Evolutionary conservation across 2,797 vertebrate genomes (phyloP), one percentile per base, ranked within the genome.

Genomic region (Sitta carolinensis): DNA sequence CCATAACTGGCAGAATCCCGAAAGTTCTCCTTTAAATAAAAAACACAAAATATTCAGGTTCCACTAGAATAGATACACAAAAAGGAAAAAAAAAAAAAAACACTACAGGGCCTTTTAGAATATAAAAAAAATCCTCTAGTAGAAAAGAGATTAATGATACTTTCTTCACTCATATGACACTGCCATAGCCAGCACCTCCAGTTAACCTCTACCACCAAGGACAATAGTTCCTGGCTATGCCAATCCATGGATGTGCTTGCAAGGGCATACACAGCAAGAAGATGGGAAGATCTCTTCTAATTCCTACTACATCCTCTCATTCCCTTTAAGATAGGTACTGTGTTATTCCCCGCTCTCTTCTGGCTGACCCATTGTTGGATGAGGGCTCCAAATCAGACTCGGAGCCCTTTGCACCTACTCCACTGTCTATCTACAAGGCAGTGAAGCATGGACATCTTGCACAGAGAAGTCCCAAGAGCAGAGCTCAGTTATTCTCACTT

Each of bases 1-100:
- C 98, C 90, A 11, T 97, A 98, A 40, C 98, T 91, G 23, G 97
- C 92, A 47, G 98, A 98, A 98, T 98, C 98, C 88, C 96, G 97
- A 82, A 98, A 98, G 55, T 97, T 96, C 55, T 97, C 97, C 98
- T 98, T 94, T n/a, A 79, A 36, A 79, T 38, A 47, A 50, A 51
- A 79, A 12, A 38, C 2, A 50, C 5, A 58, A 13, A 87, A 84
- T 4, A 57, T 25, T 54, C 70, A 52, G 58, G 27, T 66, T 92
- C 45, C 58, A 61, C 11, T 26, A 22, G 22, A 74, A 70, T 5
- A 78, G 16, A 42, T 21, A 17, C 1, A 34, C 2, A 13, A 40
- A 87, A 68, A 2, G 6, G 3, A 16, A 25, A 3, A 13, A 23
- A 16, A 25, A 3, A 13, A 23, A 13, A 0, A 7, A 51, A 23